A percentile compares a stretch with the other conserved stretches of the same genome.
phyloP scores from a whole-genome alignment of 2,797 vertebrate species.

The Pseudochirops cupreus region DNA sequence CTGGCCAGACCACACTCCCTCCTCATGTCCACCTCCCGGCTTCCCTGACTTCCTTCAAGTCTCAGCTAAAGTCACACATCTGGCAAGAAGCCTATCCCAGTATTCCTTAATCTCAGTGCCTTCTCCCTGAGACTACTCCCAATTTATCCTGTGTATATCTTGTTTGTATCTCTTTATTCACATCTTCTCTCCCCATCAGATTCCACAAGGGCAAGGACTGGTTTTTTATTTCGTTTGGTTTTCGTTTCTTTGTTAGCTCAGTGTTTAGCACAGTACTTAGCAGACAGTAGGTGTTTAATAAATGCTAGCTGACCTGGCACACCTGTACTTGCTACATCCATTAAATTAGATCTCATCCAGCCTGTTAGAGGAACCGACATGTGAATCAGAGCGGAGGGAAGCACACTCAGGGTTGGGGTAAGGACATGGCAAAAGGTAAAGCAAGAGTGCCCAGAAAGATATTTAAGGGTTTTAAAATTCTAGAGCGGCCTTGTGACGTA shows the following conservation, averaged over 20 bases:
- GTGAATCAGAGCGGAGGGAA: neutral
- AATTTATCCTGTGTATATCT: neutral
- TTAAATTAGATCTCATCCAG: neutral
- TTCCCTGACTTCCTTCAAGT: neutral
- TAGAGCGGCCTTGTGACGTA: neutral
- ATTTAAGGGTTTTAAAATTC: neutral
- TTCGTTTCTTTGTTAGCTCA: neutral
- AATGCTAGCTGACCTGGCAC: neutral
- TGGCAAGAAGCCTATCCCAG: neutral
- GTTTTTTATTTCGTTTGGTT: neutral
- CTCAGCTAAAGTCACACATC: neutral
- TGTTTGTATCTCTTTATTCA: neutral
- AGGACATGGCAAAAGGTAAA: neutral
- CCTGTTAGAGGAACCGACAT: neutral
- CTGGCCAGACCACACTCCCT: neutral
- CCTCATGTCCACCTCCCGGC: neutral
- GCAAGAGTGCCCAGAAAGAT: neutral
- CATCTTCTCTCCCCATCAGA: neutral
- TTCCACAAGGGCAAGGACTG: neutral
- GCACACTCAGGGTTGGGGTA: neutral
- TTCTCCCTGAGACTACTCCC: neutral
- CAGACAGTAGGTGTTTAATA: neutral
- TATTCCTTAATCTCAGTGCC: neutral
- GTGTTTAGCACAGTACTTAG: neutral
- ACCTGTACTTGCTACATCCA: neutral